These are phyloP conservation scores for Ichneumon xanthorius DNA, from an alignment of 2,888 invertebrate genomes.

Conservation along the genomic window DNA sequence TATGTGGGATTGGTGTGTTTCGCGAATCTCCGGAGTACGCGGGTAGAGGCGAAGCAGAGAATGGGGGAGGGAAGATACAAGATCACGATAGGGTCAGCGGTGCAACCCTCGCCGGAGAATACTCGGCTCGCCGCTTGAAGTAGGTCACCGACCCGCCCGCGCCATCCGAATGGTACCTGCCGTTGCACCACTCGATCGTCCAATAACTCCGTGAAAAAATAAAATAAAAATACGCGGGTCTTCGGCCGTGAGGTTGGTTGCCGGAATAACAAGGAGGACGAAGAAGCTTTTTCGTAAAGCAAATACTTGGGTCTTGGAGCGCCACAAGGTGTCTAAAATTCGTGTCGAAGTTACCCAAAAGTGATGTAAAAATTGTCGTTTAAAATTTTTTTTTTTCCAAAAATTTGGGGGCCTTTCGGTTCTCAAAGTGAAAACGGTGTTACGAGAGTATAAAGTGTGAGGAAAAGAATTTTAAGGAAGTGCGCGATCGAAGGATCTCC, in stretches of 20 bases:
- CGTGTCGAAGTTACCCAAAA: neutral
- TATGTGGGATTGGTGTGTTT: neutral
- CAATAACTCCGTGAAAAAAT: slow-evolving; percentile 28
- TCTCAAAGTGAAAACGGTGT: neutral
- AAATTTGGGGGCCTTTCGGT: neutral
- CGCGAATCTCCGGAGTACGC: slow-evolving; percentile 20
- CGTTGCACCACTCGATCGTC: slow-evolving; percentile 40
- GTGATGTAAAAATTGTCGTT: neutral
- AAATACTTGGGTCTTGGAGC: neutral
- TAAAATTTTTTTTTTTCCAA: neutral
- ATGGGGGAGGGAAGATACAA: slow-evolving; percentile 14
- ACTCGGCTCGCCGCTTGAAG: slow-evolving; percentile 48
- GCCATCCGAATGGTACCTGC: slow-evolving; percentile 49
- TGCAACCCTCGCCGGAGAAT: slow-evolving; percentile 27
- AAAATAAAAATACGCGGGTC: slow-evolving; percentile 1
- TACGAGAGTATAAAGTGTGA: neutral
- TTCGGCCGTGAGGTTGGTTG: neutral
- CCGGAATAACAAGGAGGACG: neutral
- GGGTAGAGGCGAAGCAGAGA: slow-evolving; percentile 19
- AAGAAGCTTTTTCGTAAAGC: neutral
- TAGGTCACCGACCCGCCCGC: slow-evolving; percentile 64
- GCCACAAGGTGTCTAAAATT: neutral
- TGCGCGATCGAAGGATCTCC: neutral
- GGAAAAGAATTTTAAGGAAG: neutral
- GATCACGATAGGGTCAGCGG: slow-evolving; percentile 55